These are phyloP conservation scores for Reinhardtius hippoglossoides DNA, from an alignment of 2,113 vertebrate species.

Conservation along the genomic window DNA sequence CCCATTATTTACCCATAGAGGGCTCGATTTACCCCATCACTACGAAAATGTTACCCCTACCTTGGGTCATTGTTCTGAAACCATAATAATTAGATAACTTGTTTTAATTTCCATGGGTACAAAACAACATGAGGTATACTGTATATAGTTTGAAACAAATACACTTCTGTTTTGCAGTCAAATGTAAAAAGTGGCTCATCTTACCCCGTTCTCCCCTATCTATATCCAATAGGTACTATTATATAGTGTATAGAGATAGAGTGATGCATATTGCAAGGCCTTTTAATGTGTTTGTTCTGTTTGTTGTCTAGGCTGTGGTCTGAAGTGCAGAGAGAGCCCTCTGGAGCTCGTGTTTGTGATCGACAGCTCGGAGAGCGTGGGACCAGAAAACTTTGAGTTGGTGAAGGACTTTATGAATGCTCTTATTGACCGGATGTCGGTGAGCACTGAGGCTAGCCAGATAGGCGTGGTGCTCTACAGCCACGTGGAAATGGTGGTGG, in stretches of 20 bases:
- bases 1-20: too few relatives aligned
- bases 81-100: too few relatives aligned
- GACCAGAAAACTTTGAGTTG: conserved; percentile 87
- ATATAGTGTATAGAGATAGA: neutral
- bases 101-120: too few relatives aligned
- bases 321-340: conserved; percentile 83
- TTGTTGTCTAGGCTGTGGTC: conserved; percentile 84
- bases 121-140: too few relatives aligned
- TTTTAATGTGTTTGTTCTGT: neutral
- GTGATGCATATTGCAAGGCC: neutral
- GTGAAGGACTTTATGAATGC: conserved; percentile 88
- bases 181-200: too few relatives aligned
- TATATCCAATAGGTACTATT: too few relatives aligned
- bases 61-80: too few relatives aligned
- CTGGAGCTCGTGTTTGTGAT: conserved; percentile 91
- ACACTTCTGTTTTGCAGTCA: too few relatives aligned
- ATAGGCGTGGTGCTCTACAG: conserved; percentile 89
- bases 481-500: conserved; percentile 81
- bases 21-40: too few relatives aligned
- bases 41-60: too few relatives aligned
- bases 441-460: conserved; percentile 69
- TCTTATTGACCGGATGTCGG: conserved; percentile 79
- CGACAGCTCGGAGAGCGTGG: conserved; percentile 92
- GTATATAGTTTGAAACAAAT: too few relatives aligned
- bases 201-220: neutral